Base-by-base conservation (phyloP, 2,113 vertebrate species). In the Tinamus guttatus region DNA sequence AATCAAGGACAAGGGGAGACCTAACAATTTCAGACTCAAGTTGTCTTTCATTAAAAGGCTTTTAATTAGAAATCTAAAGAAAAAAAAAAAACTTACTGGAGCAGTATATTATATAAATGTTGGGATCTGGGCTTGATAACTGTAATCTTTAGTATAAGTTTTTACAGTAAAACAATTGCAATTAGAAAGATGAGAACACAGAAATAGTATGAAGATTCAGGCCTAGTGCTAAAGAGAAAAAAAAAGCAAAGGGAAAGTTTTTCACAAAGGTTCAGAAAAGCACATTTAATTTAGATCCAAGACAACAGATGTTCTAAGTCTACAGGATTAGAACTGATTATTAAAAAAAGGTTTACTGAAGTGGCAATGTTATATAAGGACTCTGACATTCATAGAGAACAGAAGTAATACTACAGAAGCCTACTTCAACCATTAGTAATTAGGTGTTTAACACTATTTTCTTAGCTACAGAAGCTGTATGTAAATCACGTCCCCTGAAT, bases 31-130 rank as follows among this genome's bases (percentile, higher is more conserved):
- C 86, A 86, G 89, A 95, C 36, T 93, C 82, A 94, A 83, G 38
- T 91, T 97, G 93, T 76, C 88, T 96, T 95, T 92, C 1, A 7
- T 94, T 97, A 97, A 98, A 96, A 96, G n/a, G 15, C 69, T 91
- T 95, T 92, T 65, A 97, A 98, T 97, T 97, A 98, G 93, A 94
- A 96, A 97, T 95, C 97, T 85, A 97, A 94, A 96, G 68, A 56
- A 79, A 96, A 49, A 79, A 96, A 49, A 95, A 95, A 34, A 49
- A 95, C 89, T 92, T 97, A 92, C 83, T 91, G 65, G 45, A 90
- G 82, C 36, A 96, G 69, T 74, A 95, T 94, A 60, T 92, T 97
- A 96, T 95, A 96, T 81, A 90, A 95, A 92, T 83, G 75, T 68
- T 27, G 38, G 81, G 56, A 83, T 93, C 86, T 91, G 56, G 38